phyloP scores from a whole-genome alignment of 1,140 invertebrate species.

The Philotrypesis tridentata region DNA sequence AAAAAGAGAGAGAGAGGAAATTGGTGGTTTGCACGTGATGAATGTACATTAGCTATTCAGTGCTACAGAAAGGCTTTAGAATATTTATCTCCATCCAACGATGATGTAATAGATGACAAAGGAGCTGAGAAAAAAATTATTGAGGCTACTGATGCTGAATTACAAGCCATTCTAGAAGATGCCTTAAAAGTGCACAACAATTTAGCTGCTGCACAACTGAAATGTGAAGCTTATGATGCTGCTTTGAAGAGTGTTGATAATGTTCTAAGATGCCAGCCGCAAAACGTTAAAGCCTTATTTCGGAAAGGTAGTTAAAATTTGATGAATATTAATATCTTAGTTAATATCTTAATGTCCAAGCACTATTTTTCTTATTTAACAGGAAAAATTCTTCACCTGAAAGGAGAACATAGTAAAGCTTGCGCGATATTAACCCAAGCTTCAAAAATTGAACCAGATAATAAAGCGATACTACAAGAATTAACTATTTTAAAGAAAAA shows the following conservation, averaged over 20 bases:
- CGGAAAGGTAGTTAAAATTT: constrained; percentile 81
- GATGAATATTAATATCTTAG: constrained; percentile 7
- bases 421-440: constrained; percentile 76
- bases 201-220: constrained; percentile 91
- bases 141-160: constrained; percentile 72
- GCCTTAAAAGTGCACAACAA: constrained; percentile 91
- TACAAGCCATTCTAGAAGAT: constrained; percentile 82
- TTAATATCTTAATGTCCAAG: constrained; percentile 7
- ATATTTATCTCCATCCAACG: constrained; percentile 82
- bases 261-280: constrained; percentile 87
- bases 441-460: constrained; percentile 76
- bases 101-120: constrained; percentile 30
- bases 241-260: constrained; percentile 86
- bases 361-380: constrained; percentile 15
- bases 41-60: constrained; percentile 85
- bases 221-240: constrained; percentile 86
- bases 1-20: constrained; percentile 90
- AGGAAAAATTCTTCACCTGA: constrained; percentile 78
- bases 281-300: constrained; percentile 92
- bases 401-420: constrained; percentile 78
- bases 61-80: constrained; percentile 89
- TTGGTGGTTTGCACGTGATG: constrained; percentile 88
- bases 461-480: constrained; percentile 76
- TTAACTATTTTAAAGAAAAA: constrained; percentile 76
- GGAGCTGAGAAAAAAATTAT: constrained; percentile 49